phyloP scores from a whole-genome alignment of 2,888 invertebrate genomes.

The Eupithecia centaureata region DNA sequence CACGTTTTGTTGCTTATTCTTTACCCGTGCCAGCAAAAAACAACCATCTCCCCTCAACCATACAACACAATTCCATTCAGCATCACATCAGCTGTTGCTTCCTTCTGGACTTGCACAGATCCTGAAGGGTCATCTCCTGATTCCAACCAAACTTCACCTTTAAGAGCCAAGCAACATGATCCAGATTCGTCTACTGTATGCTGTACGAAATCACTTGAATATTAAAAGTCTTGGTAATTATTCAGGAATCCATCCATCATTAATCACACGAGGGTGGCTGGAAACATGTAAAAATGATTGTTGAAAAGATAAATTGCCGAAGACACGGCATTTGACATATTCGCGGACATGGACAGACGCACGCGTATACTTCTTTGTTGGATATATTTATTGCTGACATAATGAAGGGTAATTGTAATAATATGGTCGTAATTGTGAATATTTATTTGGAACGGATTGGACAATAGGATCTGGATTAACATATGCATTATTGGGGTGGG shows the following conservation, averaged over 20 bases:
- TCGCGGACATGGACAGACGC: slow-evolving; percentile 54
- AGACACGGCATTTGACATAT: slow-evolving; percentile 76
- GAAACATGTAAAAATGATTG: slow-evolving; percentile 82
- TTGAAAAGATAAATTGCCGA: slow-evolving; percentile 80
- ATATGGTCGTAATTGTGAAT: slow-evolving; percentile 60
- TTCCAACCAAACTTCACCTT: slow-evolving; percentile 55
- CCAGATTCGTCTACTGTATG: slow-evolving; percentile 44
- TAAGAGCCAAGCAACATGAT: slow-evolving; percentile 50
- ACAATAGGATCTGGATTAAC: slow-evolving; percentile 46
- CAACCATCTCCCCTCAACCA: slow-evolving; percentile 39
- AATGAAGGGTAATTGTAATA: slow-evolving; percentile 47
- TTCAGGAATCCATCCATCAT: slow-evolving; percentile 85
- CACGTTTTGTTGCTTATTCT: slow-evolving; percentile 71
- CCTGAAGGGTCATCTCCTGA: slow-evolving; percentile 75
- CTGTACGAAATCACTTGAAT: slow-evolving; percentile 78
- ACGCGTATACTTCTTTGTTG: slow-evolving; percentile 60
- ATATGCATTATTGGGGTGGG: slow-evolving; percentile 31
- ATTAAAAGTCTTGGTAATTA: slow-evolving; percentile 85
- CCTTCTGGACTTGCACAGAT: slow-evolving; percentile 49
- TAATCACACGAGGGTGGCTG: slow-evolving; percentile 80
- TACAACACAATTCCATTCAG: slow-evolving; percentile 38
- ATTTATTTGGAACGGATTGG: slow-evolving; percentile 54
- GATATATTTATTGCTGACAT: slow-evolving; percentile 60
- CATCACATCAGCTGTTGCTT: slow-evolving; percentile 41
- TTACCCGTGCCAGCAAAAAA: slow-evolving; percentile 41